Conservation (phyloP, 2,113 vertebrate genomes). For the Desmodus rotundus region DNA sequence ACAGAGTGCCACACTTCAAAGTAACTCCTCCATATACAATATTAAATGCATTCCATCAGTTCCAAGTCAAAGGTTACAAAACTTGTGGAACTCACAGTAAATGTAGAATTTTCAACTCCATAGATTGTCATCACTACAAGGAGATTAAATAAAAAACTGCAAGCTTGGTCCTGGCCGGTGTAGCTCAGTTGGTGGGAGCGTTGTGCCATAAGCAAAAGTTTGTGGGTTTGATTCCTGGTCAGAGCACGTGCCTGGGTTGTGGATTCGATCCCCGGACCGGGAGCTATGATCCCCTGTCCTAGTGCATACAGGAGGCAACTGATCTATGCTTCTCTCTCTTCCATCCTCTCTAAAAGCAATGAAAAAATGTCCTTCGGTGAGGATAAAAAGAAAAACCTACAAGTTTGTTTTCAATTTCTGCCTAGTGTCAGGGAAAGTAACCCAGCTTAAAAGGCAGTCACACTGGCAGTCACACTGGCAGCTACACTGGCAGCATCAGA, state of each 20-base stretch:
- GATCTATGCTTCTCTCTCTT: no score
- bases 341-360: no score
- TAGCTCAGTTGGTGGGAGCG: no score
- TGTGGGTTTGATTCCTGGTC: no score
- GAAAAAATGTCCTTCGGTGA: no score
- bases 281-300: no score
- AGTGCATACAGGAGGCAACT: no score
- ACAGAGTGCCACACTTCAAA: not conserved
- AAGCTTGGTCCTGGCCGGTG: no score
- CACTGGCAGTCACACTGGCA: not conserved
- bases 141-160: constrained; percentile 20
- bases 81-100: not conserved
- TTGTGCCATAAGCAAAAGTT: no score
- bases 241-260: no score
- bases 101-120: constrained; percentile 19
- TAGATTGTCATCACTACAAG: not conserved
- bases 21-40: not conserved
- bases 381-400: not conserved
- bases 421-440: not conserved
- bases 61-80: constrained; percentile 2
- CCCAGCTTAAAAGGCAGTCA: not conserved
- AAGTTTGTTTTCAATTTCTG: constrained; percentile 32
- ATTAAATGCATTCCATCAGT: constrained; percentile 3
- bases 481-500: not conserved
- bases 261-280: no score